Percentiles rank a stretch among this genome's conserved stretches.
Evolutionary conservation across 2,113 vertebrate species (phyloP).

Genomic region (Cyanocitta stelleri): DNA sequence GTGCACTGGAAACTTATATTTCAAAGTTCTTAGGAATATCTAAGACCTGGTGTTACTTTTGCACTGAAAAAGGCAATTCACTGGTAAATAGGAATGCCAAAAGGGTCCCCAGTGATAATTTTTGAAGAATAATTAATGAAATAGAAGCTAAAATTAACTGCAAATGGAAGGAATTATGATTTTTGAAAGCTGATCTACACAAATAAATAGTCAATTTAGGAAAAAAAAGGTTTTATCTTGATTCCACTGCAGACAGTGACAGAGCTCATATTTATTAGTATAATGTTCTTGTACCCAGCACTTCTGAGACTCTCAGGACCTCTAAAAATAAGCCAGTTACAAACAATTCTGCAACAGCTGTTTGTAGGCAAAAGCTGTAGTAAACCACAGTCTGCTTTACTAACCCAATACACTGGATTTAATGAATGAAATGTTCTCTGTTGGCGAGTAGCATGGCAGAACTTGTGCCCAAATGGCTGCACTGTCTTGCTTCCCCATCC

Average conservation of each 20-base stretch:
- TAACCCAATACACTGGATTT: not conserved
- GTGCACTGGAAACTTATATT: not conserved
- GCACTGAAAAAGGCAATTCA: not conserved
- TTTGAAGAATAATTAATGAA: not conserved
- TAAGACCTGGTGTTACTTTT: not conserved
- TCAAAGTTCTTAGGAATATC: not conserved
- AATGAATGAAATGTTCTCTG: not conserved
- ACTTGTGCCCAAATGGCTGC: not conserved
- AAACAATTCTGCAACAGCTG: not conserved
- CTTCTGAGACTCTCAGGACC: not conserved
- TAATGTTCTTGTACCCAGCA: not conserved
- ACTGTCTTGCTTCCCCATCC: accelerated
- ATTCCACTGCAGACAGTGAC: not conserved
- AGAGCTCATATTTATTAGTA: not conserved
- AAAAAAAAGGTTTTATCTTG: not conserved
- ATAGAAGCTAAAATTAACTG: not conserved
- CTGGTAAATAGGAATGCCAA: not conserved
- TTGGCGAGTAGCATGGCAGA: accelerated
- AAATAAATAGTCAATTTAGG: not conserved
- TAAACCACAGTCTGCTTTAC: not conserved
- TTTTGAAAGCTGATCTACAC: not conserved
- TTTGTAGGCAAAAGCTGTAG: not conserved
- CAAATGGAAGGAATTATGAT: not conserved
- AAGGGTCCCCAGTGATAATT: not conserved
- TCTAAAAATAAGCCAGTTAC: not conserved